A percentile compares a stretch with the other conserved stretches of the same genome.
phyloP scores from a whole-genome alignment of 2,113 vertebrate genomes.

The Lycaon pictus region DNA sequence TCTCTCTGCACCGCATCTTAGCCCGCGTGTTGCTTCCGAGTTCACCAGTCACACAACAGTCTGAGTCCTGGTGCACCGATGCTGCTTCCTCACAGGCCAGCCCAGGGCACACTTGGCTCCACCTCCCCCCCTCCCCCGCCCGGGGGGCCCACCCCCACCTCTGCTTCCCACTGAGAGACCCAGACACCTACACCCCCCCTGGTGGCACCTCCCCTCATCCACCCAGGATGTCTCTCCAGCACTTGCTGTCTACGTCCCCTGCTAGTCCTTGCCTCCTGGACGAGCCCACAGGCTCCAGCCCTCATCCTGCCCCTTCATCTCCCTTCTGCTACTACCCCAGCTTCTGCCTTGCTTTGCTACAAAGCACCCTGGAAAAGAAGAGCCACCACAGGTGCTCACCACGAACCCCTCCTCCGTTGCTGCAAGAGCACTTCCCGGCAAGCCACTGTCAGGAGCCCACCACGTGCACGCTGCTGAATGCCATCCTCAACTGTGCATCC shows the following conservation, averaged over 20 bases:
- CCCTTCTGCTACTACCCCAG: not conserved
- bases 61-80: not conserved
- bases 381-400: not conserved
- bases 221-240: not conserved
- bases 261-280: not conserved
- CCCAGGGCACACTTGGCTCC: not conserved
- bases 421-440: not conserved
- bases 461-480: rapidly evolving
- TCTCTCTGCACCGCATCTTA: not conserved
- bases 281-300: rapidly evolving
- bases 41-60: not conserved
- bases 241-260: rapidly evolving
- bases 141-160: too few species aligned
- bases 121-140: not conserved
- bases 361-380: not conserved
- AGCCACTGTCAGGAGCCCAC: rapidly evolving
- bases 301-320: not conserved
- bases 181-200: not conserved
- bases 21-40: not conserved
- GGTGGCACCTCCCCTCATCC: rapidly evolving
- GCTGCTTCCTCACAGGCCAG: not conserved
- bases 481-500: not conserved
- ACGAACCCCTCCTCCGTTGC: not conserved
- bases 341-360: not conserved
- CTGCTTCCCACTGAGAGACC: not conserved